Percentiles rank a stretch among this genome's conserved stretches.
Conservation (phyloP, 1,140 invertebrate genomes). For the Drosophila yakuba region DNA sequence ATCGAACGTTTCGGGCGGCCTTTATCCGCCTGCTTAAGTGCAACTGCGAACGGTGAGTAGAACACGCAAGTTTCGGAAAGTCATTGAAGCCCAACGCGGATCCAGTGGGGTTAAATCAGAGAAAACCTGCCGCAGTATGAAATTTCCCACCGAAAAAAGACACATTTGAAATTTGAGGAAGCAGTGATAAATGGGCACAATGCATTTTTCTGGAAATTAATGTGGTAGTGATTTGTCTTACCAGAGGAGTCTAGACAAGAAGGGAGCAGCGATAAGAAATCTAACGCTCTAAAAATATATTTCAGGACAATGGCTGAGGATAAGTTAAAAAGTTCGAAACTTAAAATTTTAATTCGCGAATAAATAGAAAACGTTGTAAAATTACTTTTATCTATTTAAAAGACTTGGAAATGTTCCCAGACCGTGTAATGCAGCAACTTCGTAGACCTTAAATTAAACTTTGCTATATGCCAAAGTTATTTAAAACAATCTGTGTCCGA, state of each 20-base stretch:
- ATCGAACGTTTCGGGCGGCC: slow-evolving; percentile 93
- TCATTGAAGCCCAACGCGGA: background rate
- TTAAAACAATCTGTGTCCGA: background rate
- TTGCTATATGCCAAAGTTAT: too few relatives aligned
- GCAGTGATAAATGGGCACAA: slow-evolving; percentile 4
- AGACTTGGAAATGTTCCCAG: too few relatives aligned
- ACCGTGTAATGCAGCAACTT: too few relatives aligned
- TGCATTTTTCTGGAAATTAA: too few relatives aligned
- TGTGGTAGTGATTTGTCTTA: too few relatives aligned
- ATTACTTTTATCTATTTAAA: too few relatives aligned
- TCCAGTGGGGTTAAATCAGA: too few relatives aligned
- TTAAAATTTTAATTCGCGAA: background rate
- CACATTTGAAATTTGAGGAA: slow-evolving; percentile 2
- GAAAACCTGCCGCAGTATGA: too few relatives aligned
- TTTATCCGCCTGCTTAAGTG: slow-evolving; percentile 92
- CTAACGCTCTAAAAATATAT: slow-evolving; percentile 4
- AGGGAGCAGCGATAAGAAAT: slow-evolving; percentile 43
- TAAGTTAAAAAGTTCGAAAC: background rate
- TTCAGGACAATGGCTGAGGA: background rate
- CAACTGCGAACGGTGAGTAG: slow-evolving; percentile 89
- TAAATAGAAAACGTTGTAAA: too few relatives aligned
- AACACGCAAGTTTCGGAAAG: background rate
- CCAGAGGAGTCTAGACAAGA: slow-evolving; percentile 1
- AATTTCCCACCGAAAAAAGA: too few relatives aligned
- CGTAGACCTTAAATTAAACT: too few relatives aligned